Evolutionary conservation across 1,140 invertebrate species (phyloP), one percentile per base, ranked within the genome.

Genomic region (Radopholus similis): DNA sequence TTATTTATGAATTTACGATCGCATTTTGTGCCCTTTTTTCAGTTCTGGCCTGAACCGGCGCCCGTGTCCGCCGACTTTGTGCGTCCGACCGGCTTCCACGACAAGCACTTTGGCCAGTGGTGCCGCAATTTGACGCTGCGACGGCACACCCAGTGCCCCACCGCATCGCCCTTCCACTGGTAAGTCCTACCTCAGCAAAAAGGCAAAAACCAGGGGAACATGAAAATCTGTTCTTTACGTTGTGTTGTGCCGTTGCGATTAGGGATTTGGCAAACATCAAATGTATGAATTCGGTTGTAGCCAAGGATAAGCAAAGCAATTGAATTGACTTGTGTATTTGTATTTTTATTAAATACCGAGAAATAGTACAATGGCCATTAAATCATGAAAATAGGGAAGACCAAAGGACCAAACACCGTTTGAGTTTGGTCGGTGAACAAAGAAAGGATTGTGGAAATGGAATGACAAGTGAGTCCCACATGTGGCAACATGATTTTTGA

Each of bases 71-170:
- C 40, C 21, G 40, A 68, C 18, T 68, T 68, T 54, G 38, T 30
- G 11, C 35, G 49, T 18, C 72, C 73, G 15, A 28, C 40, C 15
- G 35, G 13, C 15, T 74, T 64, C 51, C 23, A 6, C n/a, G 72
- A 74, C 13, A 74, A 74, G 42, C 53, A 66, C 37, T 76, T 71
- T 60, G 72, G 72, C 15, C 72, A 74, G 56, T 74, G 72, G 72
- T 74, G 72, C 40, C 35, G 72, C 42, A 74, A 74, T 44, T 60
- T 75, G 8, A 76, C 63, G 28, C 15, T 72, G 34, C 5, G 54
- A 77, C 32, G 73, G n/a, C 73, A 75, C 44, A 47, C 34, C n/a
- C 73, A 75, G 68, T 75, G 73, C 32, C 76, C 75, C n/a, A 26
- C 37, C 15, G 73, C 38, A 11, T 74, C 76, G 28, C 63, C 71